These are phyloP conservation scores for Vireo griseus DNA, from an alignment of 2,797 vertebrate species.

Conservation along the genomic window DNA sequence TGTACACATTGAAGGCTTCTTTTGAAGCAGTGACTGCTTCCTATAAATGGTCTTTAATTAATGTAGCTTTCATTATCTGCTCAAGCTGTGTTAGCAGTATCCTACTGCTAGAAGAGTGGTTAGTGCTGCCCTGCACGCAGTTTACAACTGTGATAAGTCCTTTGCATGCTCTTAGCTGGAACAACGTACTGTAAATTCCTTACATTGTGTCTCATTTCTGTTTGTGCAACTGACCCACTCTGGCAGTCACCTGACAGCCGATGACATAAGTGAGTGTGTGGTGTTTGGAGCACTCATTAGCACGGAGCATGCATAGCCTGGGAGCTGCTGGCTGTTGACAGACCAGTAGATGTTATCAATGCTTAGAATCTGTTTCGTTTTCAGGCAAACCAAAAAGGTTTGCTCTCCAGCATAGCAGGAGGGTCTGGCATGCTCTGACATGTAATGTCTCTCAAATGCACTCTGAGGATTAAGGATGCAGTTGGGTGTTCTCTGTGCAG, in stretches of 20 bases:
- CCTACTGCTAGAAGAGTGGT: background rate
- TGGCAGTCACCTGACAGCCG: constrained; percentile 4
- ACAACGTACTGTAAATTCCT: background rate
- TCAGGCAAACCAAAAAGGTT: background rate
- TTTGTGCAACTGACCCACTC: constrained; percentile 25
- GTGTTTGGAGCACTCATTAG: background rate
- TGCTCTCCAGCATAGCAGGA: background rate
- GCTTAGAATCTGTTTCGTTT: background rate
- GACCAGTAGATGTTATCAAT: background rate
- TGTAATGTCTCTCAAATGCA: background rate
- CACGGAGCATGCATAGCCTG: background rate
- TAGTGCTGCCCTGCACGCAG: background rate
- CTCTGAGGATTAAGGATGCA: background rate
- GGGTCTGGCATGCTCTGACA: background rate
- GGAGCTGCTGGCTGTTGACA: background rate
- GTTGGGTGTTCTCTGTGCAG: background rate
- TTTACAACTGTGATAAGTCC: background rate
- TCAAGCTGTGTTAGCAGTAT: background rate
- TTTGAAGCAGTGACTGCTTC: background rate
- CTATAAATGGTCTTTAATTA: background rate
- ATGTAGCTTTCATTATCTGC: background rate
- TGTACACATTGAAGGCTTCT: background rate
- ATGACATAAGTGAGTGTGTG: background rate
- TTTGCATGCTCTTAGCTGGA: background rate
- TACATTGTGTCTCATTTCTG: background rate